A percentile compares a stretch with the other conserved stretches of the same genome.
Evolutionary conservation across 2,113 vertebrate genomes (phyloP).

Genomic region (Pungitius pungitius): DNA sequence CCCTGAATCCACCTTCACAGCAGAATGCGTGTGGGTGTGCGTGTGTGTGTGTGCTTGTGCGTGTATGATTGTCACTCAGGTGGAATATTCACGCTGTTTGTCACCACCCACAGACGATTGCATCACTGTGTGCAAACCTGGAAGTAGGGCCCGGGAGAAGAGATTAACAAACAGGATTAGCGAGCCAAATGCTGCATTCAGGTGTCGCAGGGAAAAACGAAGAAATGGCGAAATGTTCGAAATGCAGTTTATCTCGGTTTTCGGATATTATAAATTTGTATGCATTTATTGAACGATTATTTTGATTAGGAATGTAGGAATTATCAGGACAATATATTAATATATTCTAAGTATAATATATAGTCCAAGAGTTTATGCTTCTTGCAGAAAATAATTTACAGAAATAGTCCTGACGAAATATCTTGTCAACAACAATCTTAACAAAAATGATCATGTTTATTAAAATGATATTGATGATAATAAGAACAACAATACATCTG

Average conservation of each 20-base stretch:
- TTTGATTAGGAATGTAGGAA: not conserved
- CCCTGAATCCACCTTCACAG: not conserved
- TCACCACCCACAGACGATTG: slow-evolving; percentile 46
- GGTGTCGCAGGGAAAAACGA: slow-evolving; percentile 14
- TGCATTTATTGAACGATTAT: not conserved
- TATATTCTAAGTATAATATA: not conserved
- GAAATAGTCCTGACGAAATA: not conserved
- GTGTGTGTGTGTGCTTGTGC: not conserved
- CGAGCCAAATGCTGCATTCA: slow-evolving; percentile 47
- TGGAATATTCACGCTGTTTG: slow-evolving; percentile 1
- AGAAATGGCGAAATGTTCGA: not conserved
- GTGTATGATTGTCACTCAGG: not conserved
- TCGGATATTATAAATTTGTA: not conserved
- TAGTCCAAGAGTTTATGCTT: not conserved
- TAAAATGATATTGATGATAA: no score
- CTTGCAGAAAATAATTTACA: not conserved
- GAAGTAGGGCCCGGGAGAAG: slow-evolving; percentile 21
- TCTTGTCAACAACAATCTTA: not conserved
- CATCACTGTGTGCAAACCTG: slow-evolving; percentile 35
- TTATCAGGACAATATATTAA: no score
- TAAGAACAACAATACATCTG: no score
- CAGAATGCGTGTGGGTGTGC: not conserved
- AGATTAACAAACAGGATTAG: slow-evolving; percentile 69
- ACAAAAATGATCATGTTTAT: no score
- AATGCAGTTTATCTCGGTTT: not conserved